A percentile compares a stretch with the other conserved stretches of the same genome.
Evolutionary conservation across 2,888 invertebrate genomes (phyloP).

Genomic region (Himalopsyche tibetana): DNA sequence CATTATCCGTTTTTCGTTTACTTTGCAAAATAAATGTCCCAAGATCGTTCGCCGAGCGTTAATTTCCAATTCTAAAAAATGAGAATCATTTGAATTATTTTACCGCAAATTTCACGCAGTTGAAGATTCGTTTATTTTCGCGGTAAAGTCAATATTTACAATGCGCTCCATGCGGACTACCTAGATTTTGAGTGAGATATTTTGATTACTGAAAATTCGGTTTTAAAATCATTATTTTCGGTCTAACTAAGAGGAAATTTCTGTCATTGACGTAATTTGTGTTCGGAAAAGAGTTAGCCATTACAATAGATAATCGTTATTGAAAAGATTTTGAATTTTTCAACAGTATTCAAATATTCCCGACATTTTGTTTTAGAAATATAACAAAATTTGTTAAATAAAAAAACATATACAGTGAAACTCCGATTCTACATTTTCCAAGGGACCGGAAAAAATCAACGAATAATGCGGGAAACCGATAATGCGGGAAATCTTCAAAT

Average conservation of each 20-base stretch:
- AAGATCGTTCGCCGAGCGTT: slow-evolving; percentile 55
- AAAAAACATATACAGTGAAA: too few relatives aligned
- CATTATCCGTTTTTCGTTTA: slow-evolving; percentile 60
- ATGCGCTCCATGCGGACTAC: slow-evolving; percentile 55
- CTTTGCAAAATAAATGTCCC: slow-evolving; percentile 63
- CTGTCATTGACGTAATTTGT: too few relatives aligned
- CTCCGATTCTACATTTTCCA: too few relatives aligned
- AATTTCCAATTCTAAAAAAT: slow-evolving; percentile 61
- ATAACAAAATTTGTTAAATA: too few relatives aligned
- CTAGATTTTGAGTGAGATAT: slow-evolving; percentile 39
- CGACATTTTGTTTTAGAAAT: too few relatives aligned
- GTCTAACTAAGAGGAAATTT: neutral
- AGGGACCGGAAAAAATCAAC: too few relatives aligned
- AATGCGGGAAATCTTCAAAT: too few relatives aligned
- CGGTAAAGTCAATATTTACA: slow-evolving; percentile 57
- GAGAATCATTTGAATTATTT: slow-evolving; percentile 61
- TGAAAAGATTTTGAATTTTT: too few relatives aligned
- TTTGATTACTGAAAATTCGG: slow-evolving; percentile 50
- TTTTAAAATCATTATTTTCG: slow-evolving; percentile 23
- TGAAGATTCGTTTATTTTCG: slow-evolving; percentile 54
- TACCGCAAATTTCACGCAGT: slow-evolving; percentile 54
- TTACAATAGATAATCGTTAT: too few relatives aligned
- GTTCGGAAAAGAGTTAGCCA: too few relatives aligned
- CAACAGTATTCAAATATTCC: too few relatives aligned
- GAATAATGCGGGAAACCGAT: too few relatives aligned